Percentiles rank a stretch among this genome's conserved stretches.
Conservation (phyloP, 2,888 invertebrate species). For the Phaonia tiefii region DNA sequence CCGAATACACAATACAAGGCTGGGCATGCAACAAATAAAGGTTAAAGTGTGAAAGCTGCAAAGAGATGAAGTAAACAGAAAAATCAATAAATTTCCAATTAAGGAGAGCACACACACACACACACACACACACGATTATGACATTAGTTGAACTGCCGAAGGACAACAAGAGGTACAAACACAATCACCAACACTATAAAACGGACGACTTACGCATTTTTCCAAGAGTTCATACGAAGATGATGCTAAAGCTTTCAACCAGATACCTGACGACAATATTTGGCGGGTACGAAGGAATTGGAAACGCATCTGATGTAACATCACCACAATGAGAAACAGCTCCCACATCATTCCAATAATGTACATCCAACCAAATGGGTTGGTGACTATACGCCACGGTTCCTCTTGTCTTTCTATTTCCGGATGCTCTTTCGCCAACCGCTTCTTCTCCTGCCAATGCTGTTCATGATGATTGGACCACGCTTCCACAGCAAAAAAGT, state of each 20-base stretch:
- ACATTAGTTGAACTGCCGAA: too few species aligned
- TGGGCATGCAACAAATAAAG: constrained; percentile 66
- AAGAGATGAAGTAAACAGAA: not conserved
- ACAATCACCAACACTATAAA: not conserved
- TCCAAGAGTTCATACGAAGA: constrained; percentile 41
- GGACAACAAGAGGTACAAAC: too few species aligned
- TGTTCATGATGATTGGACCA: constrained; percentile 44
- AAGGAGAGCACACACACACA: not conserved
- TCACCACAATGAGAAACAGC: constrained; percentile 63
- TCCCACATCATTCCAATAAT: constrained; percentile 63
- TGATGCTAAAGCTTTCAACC: constrained; percentile 45
- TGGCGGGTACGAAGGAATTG: constrained; percentile 46
- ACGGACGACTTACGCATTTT: constrained; percentile 47
- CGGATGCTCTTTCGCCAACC: not conserved
- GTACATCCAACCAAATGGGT: constrained; percentile 53
- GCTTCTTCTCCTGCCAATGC: not conserved
- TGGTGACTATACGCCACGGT: constrained; percentile 24
- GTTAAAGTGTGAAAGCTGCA: constrained; percentile 65
- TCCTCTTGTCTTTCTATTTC: not conserved
- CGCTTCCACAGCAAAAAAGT: constrained; percentile 68
- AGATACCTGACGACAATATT: constrained; percentile 30
- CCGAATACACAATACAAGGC: constrained; percentile 66
- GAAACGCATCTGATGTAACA: constrained; percentile 61
- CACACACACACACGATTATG: too few species aligned
- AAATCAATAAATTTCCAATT: constrained; percentile 61